A percentile compares a stretch with the other conserved stretches of the same genome.
These are phyloP conservation scores for Emberiza fucata DNA, from an alignment of 2,113 vertebrate genomes.

Conservation along the genomic window DNA sequence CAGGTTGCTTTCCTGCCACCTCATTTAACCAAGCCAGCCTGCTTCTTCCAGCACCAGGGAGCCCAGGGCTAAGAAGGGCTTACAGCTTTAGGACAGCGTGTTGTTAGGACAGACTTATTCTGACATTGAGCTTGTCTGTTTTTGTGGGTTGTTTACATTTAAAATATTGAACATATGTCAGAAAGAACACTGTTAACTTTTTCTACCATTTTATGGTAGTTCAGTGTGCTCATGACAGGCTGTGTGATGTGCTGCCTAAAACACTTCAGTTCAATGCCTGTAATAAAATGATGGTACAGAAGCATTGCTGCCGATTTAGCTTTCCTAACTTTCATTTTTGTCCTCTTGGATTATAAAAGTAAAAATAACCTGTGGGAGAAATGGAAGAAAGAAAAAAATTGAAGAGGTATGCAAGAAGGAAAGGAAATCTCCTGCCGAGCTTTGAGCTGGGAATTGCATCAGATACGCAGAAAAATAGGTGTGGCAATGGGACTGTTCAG, in stretches of 20 bases:
- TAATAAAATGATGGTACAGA: neutral
- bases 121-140: neutral
- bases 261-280: neutral
- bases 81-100: fast-evolving
- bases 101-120: neutral
- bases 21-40: neutral
- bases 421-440: neutral
- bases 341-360: neutral
- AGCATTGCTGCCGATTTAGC: neutral
- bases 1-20: neutral
- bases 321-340: neutral
- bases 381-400: neutral
- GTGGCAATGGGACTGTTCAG: neutral
- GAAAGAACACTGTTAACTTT: neutral
- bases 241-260: neutral
- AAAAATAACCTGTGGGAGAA: neutral
- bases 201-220: neutral
- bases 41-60: neutral
- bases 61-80: neutral
- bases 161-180: neutral
- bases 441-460: neutral
- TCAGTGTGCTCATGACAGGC: neutral
- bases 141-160: neutral
- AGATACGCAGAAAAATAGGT: neutral
- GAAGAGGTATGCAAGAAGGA: neutral